Percentiles rank a stretch among this genome's conserved stretches.
Evolutionary conservation across 1,140 invertebrate species (phyloP).

Genomic region (Drosophila triauraria): DNA sequence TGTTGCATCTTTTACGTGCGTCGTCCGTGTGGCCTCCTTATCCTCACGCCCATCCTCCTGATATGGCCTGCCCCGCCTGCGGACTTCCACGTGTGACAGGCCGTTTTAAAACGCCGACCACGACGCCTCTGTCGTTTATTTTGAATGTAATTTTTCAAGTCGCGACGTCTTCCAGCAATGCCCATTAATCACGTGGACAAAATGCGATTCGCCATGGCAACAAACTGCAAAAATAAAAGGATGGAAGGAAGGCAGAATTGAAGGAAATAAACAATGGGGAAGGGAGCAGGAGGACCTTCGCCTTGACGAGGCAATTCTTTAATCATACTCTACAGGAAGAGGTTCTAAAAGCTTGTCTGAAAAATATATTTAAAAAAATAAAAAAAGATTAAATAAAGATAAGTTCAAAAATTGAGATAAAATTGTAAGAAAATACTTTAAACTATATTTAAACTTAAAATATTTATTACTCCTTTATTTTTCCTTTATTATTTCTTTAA

Average conservation of each 20-base stretch:
- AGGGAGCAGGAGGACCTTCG: not conserved
- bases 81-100: slow-evolving; percentile 66
- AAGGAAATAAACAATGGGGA: slow-evolving; percentile 46
- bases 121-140: slow-evolving; percentile 63
- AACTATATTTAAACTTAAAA: too few species aligned
- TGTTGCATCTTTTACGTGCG: slow-evolving; percentile 82
- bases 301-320: slow-evolving; percentile 50
- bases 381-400: too few species aligned
- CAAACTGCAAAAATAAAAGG: slow-evolving; percentile 20
- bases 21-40: slow-evolving; percentile 30
- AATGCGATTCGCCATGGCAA: slow-evolving; percentile 63
- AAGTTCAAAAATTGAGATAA: too few species aligned
- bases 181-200: slow-evolving; percentile 76
- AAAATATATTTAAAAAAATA: not conserved
- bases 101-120: slow-evolving; percentile 70
- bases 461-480: too few species aligned
- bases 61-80: not conserved
- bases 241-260: slow-evolving; percentile 4
- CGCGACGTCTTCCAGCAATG: slow-evolving; percentile 73
- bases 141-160: slow-evolving; percentile 81
- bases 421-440: too few species aligned
- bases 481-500: too few species aligned
- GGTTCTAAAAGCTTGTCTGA: not conserved
- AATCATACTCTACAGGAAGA: slow-evolving; percentile 28
- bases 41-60: slow-evolving; percentile 18